Percentiles rank a stretch among this genome's conserved stretches.
Evolutionary conservation across 1,140 invertebrate genomes (phyloP).

Genomic region (Microplitis demolitor): DNA sequence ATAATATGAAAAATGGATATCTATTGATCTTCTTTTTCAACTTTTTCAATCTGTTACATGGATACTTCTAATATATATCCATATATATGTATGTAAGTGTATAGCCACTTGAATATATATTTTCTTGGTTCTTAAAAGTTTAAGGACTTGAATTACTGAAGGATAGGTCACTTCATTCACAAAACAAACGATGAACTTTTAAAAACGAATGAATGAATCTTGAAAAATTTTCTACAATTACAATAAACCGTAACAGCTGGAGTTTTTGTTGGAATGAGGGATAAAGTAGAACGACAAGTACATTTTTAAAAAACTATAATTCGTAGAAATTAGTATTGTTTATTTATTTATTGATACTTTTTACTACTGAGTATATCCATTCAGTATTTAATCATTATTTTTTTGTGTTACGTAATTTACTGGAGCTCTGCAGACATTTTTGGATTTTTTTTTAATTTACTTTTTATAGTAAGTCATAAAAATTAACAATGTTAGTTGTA

Average conservation of each 20-base stretch:
- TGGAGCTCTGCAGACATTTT: too few relatives aligned
- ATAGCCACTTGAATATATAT: background rate
- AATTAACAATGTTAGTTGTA: too few relatives aligned
- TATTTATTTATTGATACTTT: too few relatives aligned
- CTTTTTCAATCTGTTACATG: background rate
- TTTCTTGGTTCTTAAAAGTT: background rate
- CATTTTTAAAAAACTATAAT: too few relatives aligned
- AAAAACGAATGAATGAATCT: background rate
- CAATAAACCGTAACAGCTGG: background rate
- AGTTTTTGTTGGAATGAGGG: background rate
- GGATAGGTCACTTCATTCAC: background rate
- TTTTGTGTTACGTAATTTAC: too few relatives aligned
- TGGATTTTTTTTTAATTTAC: too few relatives aligned
- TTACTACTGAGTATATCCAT: too few relatives aligned
- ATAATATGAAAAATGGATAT: background rate
- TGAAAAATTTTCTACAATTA: background rate
- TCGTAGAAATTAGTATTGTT: too few relatives aligned
- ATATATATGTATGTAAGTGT: background rate
- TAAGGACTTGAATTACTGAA: background rate
- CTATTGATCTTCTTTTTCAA: background rate
- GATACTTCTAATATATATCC: background rate
- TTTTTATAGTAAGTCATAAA: too few relatives aligned
- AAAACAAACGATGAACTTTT: background rate
- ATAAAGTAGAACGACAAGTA: background rate
- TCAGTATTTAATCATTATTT: too few relatives aligned